Evolutionary conservation across 2,797 vertebrate species (phyloP).

Genomic region (Crypturellus tataupa): DNA sequence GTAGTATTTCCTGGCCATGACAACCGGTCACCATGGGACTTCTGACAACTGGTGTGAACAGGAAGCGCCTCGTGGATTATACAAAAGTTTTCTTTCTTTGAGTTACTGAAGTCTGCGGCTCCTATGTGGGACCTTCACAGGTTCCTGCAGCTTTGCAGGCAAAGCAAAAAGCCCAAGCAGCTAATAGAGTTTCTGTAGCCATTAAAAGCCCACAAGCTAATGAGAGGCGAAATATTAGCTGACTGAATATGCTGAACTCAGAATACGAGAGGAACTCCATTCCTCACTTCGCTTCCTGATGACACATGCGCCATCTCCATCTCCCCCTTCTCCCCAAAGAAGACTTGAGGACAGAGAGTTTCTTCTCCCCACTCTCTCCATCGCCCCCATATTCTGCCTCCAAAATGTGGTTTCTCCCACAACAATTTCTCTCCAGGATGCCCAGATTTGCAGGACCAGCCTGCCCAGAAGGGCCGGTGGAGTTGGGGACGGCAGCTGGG

Average conservation of each 20-base stretch:
- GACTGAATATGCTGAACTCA: neutral
- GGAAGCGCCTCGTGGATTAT: neutral
- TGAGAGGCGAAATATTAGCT: neutral
- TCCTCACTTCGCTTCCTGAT: neutral
- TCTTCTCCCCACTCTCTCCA: neutral
- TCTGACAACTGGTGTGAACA: neutral
- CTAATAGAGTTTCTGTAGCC: neutral
- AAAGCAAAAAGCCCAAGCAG: neutral
- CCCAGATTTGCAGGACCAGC: neutral
- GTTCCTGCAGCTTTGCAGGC: no score
- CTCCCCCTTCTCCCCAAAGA: neutral
- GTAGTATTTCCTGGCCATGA: neutral
- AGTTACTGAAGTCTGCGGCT: neutral
- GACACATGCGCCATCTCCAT: neutral
- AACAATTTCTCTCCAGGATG: neutral
- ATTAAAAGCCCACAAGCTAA: neutral
- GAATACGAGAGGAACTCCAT: neutral
- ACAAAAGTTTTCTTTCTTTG: neutral
- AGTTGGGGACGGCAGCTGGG: neutral
- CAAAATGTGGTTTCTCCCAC: neutral
- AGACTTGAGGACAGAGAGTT: neutral
- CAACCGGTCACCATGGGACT: neutral
- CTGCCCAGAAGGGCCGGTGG: accelerated
- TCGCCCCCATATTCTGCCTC: neutral
- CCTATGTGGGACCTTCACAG: neutral